phyloP scores from a whole-genome alignment of 2,888 invertebrate genomes.

The Hetaerina titia region DNA sequence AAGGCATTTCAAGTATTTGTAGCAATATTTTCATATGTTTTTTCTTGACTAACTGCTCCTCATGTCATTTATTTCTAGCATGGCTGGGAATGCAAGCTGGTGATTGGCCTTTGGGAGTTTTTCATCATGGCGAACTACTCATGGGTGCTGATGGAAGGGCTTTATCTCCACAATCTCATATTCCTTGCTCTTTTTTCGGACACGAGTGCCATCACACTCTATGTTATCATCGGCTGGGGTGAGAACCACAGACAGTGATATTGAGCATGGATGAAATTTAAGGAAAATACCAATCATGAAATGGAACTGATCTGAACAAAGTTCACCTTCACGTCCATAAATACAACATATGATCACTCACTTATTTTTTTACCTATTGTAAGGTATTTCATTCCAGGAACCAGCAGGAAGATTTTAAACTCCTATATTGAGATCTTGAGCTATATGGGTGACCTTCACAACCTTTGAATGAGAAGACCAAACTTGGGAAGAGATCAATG shows the following conservation, averaged over 20 bases:
- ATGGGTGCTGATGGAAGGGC: constrained; percentile 86
- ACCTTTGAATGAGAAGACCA: too few species aligned
- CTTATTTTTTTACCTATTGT: too few species aligned
- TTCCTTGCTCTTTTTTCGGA: constrained; percentile 84
- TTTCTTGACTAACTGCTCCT: neutral
- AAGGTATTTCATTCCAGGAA: too few species aligned
- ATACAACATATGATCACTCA: too few species aligned
- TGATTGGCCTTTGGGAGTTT: constrained; percentile 84
- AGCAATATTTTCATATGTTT: neutral
- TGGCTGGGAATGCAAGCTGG: constrained; percentile 84
- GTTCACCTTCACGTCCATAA: too few species aligned
- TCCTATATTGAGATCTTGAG: too few species aligned
- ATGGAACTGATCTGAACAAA: too few species aligned
- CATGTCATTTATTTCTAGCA: constrained; percentile 71
- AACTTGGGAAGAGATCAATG: too few species aligned
- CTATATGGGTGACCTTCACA: too few species aligned
- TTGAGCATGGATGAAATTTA: too few species aligned
- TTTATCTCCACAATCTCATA: constrained; percentile 85
- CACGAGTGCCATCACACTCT: constrained; percentile 81
- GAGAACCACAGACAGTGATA: constrained; percentile 72
- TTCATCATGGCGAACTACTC: constrained; percentile 84
- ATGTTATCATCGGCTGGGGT: constrained; percentile 86
- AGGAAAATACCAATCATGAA: too few species aligned
- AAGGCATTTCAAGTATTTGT: neutral
- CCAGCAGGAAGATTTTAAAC: too few species aligned